phyloP scores from a whole-genome alignment of 2,888 invertebrate species.

The Spodoptera littoralis region DNA sequence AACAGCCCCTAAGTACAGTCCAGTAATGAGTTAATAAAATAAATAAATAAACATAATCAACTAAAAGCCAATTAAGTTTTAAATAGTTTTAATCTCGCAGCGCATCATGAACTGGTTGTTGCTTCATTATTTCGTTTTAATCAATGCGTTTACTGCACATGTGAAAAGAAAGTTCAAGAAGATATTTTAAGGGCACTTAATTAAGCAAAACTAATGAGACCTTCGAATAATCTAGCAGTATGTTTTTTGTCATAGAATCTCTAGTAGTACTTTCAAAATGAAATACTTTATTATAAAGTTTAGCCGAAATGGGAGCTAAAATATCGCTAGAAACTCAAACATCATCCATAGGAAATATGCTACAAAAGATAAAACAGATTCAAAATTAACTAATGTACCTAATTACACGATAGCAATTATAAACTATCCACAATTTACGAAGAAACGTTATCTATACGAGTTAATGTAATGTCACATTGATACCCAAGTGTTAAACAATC shows the following conservation, averaged over 20 bases:
- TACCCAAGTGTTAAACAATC: conserved; percentile 28
- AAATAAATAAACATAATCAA: conserved; percentile 43
- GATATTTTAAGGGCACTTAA: conserved; percentile 6
- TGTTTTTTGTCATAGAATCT: too few species aligned
- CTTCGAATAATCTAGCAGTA: too few species aligned
- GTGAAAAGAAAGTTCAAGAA: conserved; percentile 27
- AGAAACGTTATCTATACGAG: conserved; percentile 24
- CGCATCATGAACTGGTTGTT: conserved; percentile 41
- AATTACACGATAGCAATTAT: background rate
- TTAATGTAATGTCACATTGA: conserved; percentile 28
- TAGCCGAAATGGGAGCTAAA: too few species aligned
- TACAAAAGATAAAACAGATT: background rate
- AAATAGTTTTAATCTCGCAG: conserved; percentile 50
- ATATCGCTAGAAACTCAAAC: too few species aligned
- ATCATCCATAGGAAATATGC: background rate
- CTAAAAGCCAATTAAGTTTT: conserved; percentile 53
- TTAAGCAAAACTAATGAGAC: conserved; percentile 2
- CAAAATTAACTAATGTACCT: conserved; percentile 2
- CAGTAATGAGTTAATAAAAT: conserved; percentile 36
- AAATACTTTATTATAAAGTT: too few species aligned
- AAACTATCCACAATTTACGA: conserved; percentile 22
- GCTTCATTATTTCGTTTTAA: conserved; percentile 43
- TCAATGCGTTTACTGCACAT: conserved; percentile 22
- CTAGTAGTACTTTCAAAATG: too few species aligned
- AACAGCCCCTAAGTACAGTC: conserved; percentile 6